These are phyloP conservation scores for Pogonocherus hispidulus DNA, from an alignment of 2,888 invertebrate species.

Conservation along the genomic window DNA sequence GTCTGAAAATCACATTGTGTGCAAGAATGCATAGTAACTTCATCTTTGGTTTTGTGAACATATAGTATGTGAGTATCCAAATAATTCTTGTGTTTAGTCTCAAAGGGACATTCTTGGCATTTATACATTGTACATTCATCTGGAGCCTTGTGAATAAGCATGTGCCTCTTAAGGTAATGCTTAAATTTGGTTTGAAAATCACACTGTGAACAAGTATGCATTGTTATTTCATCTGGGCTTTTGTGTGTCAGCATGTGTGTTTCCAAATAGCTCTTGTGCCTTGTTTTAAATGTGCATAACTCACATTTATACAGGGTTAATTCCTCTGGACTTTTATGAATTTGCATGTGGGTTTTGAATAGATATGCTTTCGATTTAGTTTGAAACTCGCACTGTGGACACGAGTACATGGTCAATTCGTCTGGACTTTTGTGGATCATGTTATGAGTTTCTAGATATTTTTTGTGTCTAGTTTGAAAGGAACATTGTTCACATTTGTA, in stretches of 20 bases:
- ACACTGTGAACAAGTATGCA: slow-evolving; percentile 48
- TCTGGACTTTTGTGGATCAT: slow-evolving; percentile 51
- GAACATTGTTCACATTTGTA: slow-evolving; percentile 49
- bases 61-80: slow-evolving; percentile 48
- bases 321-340: slow-evolving; percentile 47
- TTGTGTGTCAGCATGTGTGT: slow-evolving; percentile 52
- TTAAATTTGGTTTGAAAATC: slow-evolving; percentile 49
- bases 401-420: slow-evolving; percentile 50
- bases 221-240: slow-evolving; percentile 48
- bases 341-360: slow-evolving; percentile 48
- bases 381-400: slow-evolving; percentile 49
- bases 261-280: slow-evolving; percentile 51
- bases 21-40: slow-evolving; percentile 49
- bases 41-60: slow-evolving; percentile 45
- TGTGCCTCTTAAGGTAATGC: slow-evolving; percentile 50
- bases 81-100: slow-evolving; percentile 51
- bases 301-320: slow-evolving; percentile 40
- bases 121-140: slow-evolving; percentile 49
- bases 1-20: slow-evolving; percentile 49
- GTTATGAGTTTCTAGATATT: slow-evolving; percentile 50
- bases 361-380: slow-evolving; percentile 53
- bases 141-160: slow-evolving; percentile 44
- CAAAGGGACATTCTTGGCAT: slow-evolving; percentile 48
- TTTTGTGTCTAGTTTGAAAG: slow-evolving; percentile 49
- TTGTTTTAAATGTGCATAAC: slow-evolving; percentile 49